Base-by-base conservation (phyloP, 2,113 vertebrate genomes). In the Atractosteus spatula region DNA sequence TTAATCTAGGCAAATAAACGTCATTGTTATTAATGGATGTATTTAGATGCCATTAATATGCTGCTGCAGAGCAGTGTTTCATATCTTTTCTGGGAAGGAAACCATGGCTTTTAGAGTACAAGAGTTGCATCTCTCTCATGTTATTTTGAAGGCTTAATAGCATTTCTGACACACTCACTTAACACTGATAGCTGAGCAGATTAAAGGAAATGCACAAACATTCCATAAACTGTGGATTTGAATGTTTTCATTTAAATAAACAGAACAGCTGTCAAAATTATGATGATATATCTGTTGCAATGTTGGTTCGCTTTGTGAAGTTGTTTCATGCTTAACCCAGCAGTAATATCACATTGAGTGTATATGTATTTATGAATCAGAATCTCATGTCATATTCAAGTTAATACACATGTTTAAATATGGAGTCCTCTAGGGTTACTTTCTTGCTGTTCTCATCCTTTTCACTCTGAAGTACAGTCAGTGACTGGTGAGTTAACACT, bases 31-130 rank as follows among this genome's bases (percentile, higher is more conserved):
- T 70, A 62, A 74, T 64, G 62, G 8, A 41, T 64, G 62, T 64
- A 17, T 64, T 70, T 70, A 74, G 62, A 80, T 68, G 70, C 62
- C 79, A 72, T 76, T 66, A 69, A 72, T 77, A 79, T 75, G 65
- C 57, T 62, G 47, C 55, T 69, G 70, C 61, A 57, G 43, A 55
- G 13, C 29, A 29, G 62, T 67, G 54, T 69, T 64, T 70, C 41
- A 70, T 69, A 41, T 79, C 72, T 62, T 68, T 17, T 41, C 66
- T 66, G 16, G 41, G 14, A 44, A 72, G 71, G 66, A 71, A 51
- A 66, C 42, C 74, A 64, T 55, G 47, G 72, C 67, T 71, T 61
- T 70, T 51, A 44, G 43, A 57, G 45, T 14, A 55, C 71, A 68
- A 68, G 42, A 68, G n/a, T 54, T 43, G 62, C 70, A 54, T 29